Percentiles rank a stretch among this genome's conserved stretches.
These are phyloP conservation scores for Holothuria glaberrima DNA, from an alignment of 35 echinoderm and acorn worm genomes.

Conservation along the genomic window DNA sequence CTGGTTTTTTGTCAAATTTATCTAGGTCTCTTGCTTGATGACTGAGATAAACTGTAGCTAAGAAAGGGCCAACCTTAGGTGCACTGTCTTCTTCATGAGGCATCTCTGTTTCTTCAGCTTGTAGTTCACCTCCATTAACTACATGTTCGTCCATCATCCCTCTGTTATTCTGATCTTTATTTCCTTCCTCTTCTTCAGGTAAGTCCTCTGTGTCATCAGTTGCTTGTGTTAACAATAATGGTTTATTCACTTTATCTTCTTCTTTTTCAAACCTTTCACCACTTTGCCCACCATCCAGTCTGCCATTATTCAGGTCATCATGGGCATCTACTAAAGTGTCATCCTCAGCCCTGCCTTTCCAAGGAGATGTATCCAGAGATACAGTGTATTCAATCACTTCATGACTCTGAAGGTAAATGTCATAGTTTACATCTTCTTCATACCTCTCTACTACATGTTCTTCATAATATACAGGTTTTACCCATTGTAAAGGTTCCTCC, in stretches of 20 bases:
- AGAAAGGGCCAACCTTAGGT: too few relatives aligned
- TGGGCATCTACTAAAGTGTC: not conserved
- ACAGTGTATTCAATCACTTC: slow-evolving; percentile 50
- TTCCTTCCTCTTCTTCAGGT: not conserved
- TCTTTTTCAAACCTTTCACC: not conserved
- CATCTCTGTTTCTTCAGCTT: not conserved
- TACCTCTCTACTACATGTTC: slow-evolving; percentile 45
- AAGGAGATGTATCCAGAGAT: slow-evolving; percentile 37
- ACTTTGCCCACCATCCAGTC: too few relatives aligned
- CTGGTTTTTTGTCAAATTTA: not conserved
- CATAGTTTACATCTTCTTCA: slow-evolving; percentile 51
- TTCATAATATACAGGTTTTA: slow-evolving; percentile 53
- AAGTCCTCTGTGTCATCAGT: not conserved
- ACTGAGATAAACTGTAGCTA: too few relatives aligned
- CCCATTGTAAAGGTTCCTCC: slow-evolving; percentile 42
- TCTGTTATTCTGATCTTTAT: not conserved
- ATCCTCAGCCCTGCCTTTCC: not conserved
- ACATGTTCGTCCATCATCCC: not conserved
- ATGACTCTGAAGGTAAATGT: slow-evolving; percentile 41
- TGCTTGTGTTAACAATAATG: not conserved
- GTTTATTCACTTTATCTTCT: not conserved
- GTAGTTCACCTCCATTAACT: not conserved
- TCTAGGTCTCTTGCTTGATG: not conserved
- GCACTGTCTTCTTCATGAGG: not conserved
- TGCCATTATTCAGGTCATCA: not conserved